Evolutionary conservation across 2,113 vertebrate species (phyloP).

Genomic region (Periophthalmus modestus): DNA sequence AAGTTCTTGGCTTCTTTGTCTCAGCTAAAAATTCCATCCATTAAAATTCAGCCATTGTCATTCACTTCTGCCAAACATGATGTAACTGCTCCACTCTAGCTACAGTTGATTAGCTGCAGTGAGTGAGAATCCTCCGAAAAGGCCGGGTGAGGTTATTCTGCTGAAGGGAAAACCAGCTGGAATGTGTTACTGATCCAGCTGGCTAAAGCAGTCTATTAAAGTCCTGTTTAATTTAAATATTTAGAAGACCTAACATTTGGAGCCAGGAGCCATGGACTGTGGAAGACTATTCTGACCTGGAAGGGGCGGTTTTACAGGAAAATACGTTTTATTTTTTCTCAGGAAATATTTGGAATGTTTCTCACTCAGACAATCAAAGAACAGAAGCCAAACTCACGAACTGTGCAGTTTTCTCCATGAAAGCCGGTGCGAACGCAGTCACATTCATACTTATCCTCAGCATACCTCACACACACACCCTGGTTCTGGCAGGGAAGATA

Average conservation of each 20-base stretch:
- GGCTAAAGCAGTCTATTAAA: background rate
- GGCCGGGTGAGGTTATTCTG: background rate
- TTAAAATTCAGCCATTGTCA: background rate
- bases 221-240: slow-evolving; percentile 42
- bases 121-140: slow-evolving; percentile 5
- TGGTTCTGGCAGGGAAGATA: slow-evolving; percentile 90
- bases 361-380: slow-evolving; percentile 2
- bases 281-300: slow-evolving; percentile 11
- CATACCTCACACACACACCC: slow-evolving; percentile 85
- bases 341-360: slow-evolving; percentile 27
- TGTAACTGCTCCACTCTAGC: slow-evolving; percentile 17
- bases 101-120: slow-evolving; percentile 1
- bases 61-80: background rate
- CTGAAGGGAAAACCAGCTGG: background rate
- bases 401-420: slow-evolving; percentile 88
- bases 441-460: slow-evolving; percentile 82
- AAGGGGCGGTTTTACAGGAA: background rate
- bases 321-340: background rate
- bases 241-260: slow-evolving; percentile 18
- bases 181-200: slow-evolving; percentile 21
- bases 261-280: slow-evolving; percentile 11
- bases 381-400: slow-evolving; percentile 80
- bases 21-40: background rate
- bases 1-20: background rate
- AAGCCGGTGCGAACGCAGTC: slow-evolving; percentile 94